These are phyloP conservation scores for Spilosoma lubricipeda DNA, from an alignment of 2,888 invertebrate species.

Conservation along the genomic window DNA sequence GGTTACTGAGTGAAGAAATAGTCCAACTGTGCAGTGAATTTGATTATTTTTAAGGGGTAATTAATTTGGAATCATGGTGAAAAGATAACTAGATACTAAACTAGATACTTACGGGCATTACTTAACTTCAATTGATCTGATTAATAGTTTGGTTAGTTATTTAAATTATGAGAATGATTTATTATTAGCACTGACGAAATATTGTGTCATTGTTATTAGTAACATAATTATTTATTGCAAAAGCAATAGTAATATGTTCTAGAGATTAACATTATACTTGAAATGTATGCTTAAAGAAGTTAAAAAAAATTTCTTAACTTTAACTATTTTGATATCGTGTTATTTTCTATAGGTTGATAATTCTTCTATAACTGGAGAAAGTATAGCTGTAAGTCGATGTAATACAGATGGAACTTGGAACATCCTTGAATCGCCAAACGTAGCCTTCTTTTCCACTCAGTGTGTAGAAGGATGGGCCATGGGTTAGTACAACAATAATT, in stretches of 20 bases:
- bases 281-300: not conserved
- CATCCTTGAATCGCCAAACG: slow-evolving; percentile 96
- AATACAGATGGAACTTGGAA: slow-evolving; percentile 96
- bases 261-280: not conserved
- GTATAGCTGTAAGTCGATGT: slow-evolving; percentile 94
- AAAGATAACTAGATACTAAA: not conserved
- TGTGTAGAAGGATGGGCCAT: slow-evolving; percentile 96
- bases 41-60: too few relatives aligned
- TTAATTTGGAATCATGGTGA: too few relatives aligned
- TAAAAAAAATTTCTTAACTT: too few relatives aligned
- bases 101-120: not conserved
- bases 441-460: slow-evolving; percentile 97
- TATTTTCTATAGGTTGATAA: slow-evolving; percentile 90
- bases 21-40: too few relatives aligned
- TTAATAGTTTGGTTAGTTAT: too few relatives aligned
- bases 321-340: not conserved
- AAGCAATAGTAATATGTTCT: not conserved
- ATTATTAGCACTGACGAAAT: too few relatives aligned
- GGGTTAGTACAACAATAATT: slow-evolving; percentile 80
- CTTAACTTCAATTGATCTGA: too few relatives aligned
- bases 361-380: slow-evolving; percentile 97
- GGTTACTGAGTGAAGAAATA: too few relatives aligned
- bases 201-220: too few relatives aligned
- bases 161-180: not conserved
- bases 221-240: not conserved